Evolutionary conservation across 2,888 invertebrate species (phyloP), one percentile per base, ranked within the genome.

Genomic region (Trypoxylon attenuatum): DNA sequence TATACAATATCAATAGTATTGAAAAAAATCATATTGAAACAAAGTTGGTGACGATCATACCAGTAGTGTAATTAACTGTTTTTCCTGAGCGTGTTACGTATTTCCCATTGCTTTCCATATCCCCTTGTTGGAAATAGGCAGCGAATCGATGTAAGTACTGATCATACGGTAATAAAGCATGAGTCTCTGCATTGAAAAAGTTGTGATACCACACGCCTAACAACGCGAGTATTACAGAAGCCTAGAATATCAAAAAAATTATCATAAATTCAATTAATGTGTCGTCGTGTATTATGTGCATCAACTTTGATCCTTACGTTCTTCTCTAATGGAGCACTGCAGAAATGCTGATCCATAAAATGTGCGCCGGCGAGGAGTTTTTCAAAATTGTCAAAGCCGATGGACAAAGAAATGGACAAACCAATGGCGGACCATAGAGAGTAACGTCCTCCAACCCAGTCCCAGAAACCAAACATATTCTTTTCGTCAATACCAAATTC

Each of bases 391-490:
- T 97, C 96, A 88, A 92, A 97, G 65, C 98, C 99, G 87, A 99
- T 92, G 79, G 95, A 92, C 33, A 99, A 89, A 2, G 95, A 95
- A 86, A 99, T 98, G 2, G 98, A 97, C 16, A 99, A 89, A 29
- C 99, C 99, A 88, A 99, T 99, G 2, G 99, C 99, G 0, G 99
- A 99, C 99, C 99, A 99, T 6, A 99, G 89, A 0, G 99, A 99
- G 80, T 93, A 93, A 83, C 99, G 93, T 77, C 99, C 99, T 27
- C 99, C 99, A 42, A 99, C 99, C 98, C 99, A 99, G 89, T 99
- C 99, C 99, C 99, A 99, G 88, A 99, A 99, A 18, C 95, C 98
- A 89, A 99, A 99, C 98, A 99, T 99, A 86, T 99, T 99, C 76
- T 93, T 93, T 71, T 95, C 92, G 87, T 98, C 95, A 80, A 99